A percentile compares a stretch with the other conserved stretches of the same genome.
Evolutionary conservation across 2,888 invertebrate species (phyloP).

Genomic region (Perizoma affinitatum): DNA sequence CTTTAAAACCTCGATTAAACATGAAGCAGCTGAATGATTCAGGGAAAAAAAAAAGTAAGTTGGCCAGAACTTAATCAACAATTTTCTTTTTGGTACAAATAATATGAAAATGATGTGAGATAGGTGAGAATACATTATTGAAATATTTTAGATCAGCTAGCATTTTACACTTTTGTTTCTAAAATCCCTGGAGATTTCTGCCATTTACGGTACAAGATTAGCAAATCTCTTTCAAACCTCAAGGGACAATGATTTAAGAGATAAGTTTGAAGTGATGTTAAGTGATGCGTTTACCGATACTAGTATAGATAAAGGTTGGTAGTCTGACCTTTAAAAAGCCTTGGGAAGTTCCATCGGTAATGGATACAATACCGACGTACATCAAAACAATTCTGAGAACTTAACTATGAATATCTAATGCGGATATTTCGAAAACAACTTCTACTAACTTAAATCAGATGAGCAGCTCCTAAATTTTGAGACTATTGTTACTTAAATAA

Average conservation of each 20-base stretch:
- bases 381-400: neutral
- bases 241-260: slow-evolving; percentile 8
- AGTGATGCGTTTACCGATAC: slow-evolving; percentile 2
- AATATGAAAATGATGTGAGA: too few relatives aligned
- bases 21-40: slow-evolving; percentile 30
- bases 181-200: neutral
- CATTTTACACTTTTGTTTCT: too few relatives aligned
- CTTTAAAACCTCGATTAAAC: slow-evolving; percentile 40
- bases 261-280: slow-evolving; percentile 11
- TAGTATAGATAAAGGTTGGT: neutral
- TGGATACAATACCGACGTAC: neutral
- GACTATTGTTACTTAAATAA: too few relatives aligned
- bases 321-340: neutral
- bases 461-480: too few relatives aligned
- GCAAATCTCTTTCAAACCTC: neutral
- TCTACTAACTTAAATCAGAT: too few relatives aligned
- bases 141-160: too few relatives aligned
- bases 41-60: slow-evolving; percentile 32
- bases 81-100: too few relatives aligned
- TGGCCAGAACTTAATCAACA: neutral
- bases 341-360: neutral
- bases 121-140: too few relatives aligned
- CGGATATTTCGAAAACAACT: neutral
- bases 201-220: slow-evolving; percentile 1
- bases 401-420: neutral